Conservation (phyloP, 2,113 vertebrate genomes). For the Isurus oxyrinchus region DNA sequence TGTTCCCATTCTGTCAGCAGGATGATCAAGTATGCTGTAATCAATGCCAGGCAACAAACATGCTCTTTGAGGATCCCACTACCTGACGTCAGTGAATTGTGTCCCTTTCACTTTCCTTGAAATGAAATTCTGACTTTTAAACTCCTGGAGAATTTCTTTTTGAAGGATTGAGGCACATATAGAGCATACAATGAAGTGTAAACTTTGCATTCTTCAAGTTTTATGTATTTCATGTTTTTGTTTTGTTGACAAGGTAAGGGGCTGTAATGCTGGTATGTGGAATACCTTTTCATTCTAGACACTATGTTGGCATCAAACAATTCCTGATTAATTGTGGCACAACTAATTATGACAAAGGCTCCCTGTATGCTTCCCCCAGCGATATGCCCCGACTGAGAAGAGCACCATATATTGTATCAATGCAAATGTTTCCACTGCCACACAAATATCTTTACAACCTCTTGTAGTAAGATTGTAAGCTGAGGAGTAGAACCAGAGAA, state of each 20-base stretch:
- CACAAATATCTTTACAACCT: background rate
- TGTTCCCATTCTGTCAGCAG: slow-evolving; percentile 17
- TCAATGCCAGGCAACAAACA: background rate
- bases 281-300: background rate
- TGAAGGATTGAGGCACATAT: background rate
- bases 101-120: background rate
- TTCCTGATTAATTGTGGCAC: background rate
- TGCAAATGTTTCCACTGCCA: background rate
- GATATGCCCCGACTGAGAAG: background rate
- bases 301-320: background rate
- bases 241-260: background rate
- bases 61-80: background rate
- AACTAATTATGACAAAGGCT: background rate
- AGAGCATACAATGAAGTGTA: background rate
- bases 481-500: background rate
- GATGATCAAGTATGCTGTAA: slow-evolving; percentile 11
- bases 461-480: background rate
- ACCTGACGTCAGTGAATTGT: background rate
- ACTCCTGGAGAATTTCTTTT: background rate
- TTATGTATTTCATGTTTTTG: background rate
- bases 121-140: background rate
- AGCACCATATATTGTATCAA: background rate
- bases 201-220: background rate
- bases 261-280: background rate
- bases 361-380: background rate